Evolutionary conservation across 1,140 invertebrate genomes (phyloP).

Genomic region (Papilio machaon): DNA sequence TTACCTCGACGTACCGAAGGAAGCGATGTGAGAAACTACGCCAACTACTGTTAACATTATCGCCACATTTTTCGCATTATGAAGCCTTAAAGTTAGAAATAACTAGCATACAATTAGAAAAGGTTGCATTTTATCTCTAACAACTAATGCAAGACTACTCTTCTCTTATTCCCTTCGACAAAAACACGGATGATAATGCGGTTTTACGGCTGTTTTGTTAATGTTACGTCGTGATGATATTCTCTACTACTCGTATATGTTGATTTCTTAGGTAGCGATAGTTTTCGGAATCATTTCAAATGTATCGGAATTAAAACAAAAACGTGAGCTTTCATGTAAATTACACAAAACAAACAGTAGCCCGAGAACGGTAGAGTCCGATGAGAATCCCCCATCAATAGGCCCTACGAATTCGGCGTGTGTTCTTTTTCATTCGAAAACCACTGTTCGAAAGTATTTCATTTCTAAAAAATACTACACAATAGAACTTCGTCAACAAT

Average conservation of each 20-base stretch:
- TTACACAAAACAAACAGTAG: slow-evolving; percentile 36
- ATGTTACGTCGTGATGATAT: too few relatives aligned
- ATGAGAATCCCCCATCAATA: slow-evolving; percentile 39
- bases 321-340: slow-evolving; percentile 34
- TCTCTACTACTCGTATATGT: too few relatives aligned
- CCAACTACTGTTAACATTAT: slow-evolving; percentile 26
- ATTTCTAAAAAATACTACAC: not conserved
- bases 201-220: too few relatives aligned
- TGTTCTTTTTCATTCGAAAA: slow-evolving; percentile 35
- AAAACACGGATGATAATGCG: too few relatives aligned
- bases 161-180: too few relatives aligned
- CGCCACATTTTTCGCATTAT: slow-evolving; percentile 19
- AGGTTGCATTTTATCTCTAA: not conserved
- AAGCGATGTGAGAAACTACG: slow-evolving; percentile 27
- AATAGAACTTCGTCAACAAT: too few relatives aligned
- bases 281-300: slow-evolving; percentile 27
- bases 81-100: not conserved
- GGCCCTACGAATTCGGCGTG: slow-evolving; percentile 33
- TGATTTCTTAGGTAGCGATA: not conserved
- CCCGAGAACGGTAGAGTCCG: slow-evolving; percentile 22
- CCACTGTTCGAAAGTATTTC: slow-evolving; percentile 23
- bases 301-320: slow-evolving; percentile 34
- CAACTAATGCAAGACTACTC: too few relatives aligned
- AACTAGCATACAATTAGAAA: not conserved
- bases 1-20: slow-evolving; percentile 24